Evolutionary conservation across 2,797 vertebrate genomes (phyloP), one percentile per base, ranked within the genome.

Genomic region (Muscicapa striata): DNA sequence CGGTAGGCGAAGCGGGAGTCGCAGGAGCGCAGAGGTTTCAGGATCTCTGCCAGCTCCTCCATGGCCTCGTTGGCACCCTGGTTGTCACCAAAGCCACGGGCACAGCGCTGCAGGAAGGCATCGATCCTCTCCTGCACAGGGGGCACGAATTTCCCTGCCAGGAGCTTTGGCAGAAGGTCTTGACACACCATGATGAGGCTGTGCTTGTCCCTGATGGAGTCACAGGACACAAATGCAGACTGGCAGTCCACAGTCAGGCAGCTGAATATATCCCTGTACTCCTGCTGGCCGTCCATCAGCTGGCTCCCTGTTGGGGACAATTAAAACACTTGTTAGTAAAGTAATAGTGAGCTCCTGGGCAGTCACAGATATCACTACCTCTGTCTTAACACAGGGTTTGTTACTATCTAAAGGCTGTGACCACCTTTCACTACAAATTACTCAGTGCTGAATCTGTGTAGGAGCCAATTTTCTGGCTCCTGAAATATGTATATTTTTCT

Each of bases 1-100:
- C 98, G 98, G 95, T 99, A 98, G 76, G 97, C 97, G 73, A 98
- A 98, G 75, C 95, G 97, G 19, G 96, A 94, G 68, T 97, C 97
- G 6, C 98, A 98, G 67, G 97, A 97, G 64, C 97, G 95, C 77
- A 98, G 93, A 4, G 97, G 96, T 46, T 95, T 98, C 91, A 98
- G 94, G 80, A 98, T 96, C 79, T 94, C 89, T 18, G 94, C 98
- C 80, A 98, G 95, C 38, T 66, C 87, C 12, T 87, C 93, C 34
- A 97, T 91, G 0, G 97, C 97, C 54, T 84, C 40, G 0, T 89
- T 38, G 48, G 97, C 84, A 13, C 96, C 91, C 12, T 81, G 36
- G 32, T 96, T 96, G 0, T 95, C 62, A 2, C 55, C 22, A 7
- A 93, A 51, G 32, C 55, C 79, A 1, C 95, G 24, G 2, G 97